Conservation (phyloP, 1,140 invertebrate species). For the Olivierus martensii region DNA sequence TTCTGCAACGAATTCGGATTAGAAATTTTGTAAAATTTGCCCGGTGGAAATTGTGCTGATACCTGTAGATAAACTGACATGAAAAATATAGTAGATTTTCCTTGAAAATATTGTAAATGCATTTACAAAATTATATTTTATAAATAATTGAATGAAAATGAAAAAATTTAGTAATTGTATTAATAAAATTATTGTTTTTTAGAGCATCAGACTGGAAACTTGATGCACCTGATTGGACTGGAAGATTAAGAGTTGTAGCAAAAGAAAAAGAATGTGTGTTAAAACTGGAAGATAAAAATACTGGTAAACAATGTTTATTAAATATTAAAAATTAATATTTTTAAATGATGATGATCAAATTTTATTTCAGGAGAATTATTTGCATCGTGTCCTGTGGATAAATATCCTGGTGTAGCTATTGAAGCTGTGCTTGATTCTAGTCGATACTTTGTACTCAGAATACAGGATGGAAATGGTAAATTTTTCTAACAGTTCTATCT, state of each 20-base stretch:
- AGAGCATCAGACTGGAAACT: constrained; percentile 98
- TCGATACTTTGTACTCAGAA: constrained; percentile 92
- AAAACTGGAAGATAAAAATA: constrained; percentile 90
- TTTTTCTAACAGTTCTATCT: no score
- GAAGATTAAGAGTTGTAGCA: constrained; percentile 75
- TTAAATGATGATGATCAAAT: constrained; percentile 6
- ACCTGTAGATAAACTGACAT: no score
- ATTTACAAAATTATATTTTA: no score
- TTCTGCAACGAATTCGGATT: no score
- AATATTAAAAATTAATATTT: background rate
- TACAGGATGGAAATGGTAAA: constrained; percentile 70
- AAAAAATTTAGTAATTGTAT: no score
- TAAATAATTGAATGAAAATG: no score
- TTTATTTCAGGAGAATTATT: constrained; percentile 63
- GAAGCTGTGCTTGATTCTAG: constrained; percentile 96
- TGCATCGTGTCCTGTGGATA: constrained; percentile 94
- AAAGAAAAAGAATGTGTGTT: constrained; percentile 73
- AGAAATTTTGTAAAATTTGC: no score
- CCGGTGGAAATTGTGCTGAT: no score
- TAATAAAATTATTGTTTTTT: constrained; percentile 3
- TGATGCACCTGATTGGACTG: constrained; percentile 90
- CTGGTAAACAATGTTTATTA: constrained; percentile 32
- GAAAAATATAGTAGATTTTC: no score
- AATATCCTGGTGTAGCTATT: constrained; percentile 84
- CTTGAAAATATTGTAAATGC: no score